These are phyloP conservation scores for Sebastes minor DNA, from an alignment of 2,797 vertebrate species.

Conservation along the genomic window DNA sequence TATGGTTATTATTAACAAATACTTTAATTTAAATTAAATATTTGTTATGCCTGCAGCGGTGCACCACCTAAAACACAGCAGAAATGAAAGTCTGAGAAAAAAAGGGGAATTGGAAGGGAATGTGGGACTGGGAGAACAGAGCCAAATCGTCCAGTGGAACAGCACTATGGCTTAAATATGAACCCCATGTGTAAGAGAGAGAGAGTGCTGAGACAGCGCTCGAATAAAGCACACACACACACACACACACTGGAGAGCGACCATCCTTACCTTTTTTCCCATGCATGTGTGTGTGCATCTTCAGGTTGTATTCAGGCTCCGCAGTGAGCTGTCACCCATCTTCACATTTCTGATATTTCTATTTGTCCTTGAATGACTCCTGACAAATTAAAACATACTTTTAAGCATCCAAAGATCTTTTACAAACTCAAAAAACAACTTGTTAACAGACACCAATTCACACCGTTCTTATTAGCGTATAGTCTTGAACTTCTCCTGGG, in stretches of 20 bases:
- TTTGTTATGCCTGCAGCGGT: background rate
- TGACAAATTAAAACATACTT: conserved; percentile 16
- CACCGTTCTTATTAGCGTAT: background rate
- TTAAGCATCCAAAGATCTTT: conserved; percentile 2
- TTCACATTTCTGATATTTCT: conserved; percentile 23
- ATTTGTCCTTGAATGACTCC: conserved; percentile 23
- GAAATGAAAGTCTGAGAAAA: conserved; percentile 47
- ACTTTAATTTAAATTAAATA: background rate
- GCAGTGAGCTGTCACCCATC: background rate
- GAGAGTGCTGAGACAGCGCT: conserved; percentile 68
- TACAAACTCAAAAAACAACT: background rate
- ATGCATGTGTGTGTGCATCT: conserved; percentile 16
- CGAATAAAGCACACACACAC: conserved; percentile 33
- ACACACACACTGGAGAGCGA: conserved; percentile 4
- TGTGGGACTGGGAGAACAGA: conserved; percentile 61
- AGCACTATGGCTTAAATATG: conserved; percentile 73
- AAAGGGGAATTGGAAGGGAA: conserved; percentile 53
- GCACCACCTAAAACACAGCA: conserved; percentile 29
- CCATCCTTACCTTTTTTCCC: conserved; percentile 59
- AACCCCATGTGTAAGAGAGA: conserved; percentile 75
- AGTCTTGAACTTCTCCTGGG: conserved; percentile 3
- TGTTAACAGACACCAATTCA: background rate
- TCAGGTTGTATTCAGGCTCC: conserved; percentile 24
- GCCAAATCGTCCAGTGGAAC: conserved; percentile 74
- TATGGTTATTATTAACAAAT: background rate